Conservation (phyloP, 2,113 vertebrate species). For the Oreotragus oreotragus region DNA sequence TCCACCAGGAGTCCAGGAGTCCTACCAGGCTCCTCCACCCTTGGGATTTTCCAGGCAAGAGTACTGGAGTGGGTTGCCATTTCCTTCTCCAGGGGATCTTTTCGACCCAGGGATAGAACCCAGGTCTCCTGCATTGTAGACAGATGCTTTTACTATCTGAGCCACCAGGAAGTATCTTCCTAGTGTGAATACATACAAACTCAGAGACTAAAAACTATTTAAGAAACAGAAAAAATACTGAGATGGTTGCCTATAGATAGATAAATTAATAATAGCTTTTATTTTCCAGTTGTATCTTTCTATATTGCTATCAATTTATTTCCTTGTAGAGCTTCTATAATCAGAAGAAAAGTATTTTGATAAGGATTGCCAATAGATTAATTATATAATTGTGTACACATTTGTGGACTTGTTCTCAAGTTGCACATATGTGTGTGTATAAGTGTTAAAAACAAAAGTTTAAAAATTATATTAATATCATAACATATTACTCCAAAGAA, state of each 20-base stretch:
- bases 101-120: neutral
- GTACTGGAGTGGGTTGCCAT: neutral
- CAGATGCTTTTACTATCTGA: neutral
- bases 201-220: neutral
- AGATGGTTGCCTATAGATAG: neutral
- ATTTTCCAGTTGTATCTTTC: neutral
- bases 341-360: neutral
- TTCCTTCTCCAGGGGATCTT: neutral
- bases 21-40: neutral
- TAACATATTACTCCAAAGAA: neutral
- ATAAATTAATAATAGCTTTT: neutral
- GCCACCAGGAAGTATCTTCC: neutral
- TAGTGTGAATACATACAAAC: neutral
- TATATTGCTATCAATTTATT: neutral
- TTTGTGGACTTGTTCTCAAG: neutral
- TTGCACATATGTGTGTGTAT: neutral
- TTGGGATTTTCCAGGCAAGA: neutral
- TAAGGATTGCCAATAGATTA: neutral
- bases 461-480: neutral
- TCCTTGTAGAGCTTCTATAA: neutral
- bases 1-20: too few relatives aligned
- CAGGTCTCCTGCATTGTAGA: neutral
- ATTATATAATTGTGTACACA: neutral
- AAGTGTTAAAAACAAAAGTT: neutral
- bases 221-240: neutral